Conservation (phyloP, 2,888 invertebrate species). For the Apomyelois bistriatella region DNA sequence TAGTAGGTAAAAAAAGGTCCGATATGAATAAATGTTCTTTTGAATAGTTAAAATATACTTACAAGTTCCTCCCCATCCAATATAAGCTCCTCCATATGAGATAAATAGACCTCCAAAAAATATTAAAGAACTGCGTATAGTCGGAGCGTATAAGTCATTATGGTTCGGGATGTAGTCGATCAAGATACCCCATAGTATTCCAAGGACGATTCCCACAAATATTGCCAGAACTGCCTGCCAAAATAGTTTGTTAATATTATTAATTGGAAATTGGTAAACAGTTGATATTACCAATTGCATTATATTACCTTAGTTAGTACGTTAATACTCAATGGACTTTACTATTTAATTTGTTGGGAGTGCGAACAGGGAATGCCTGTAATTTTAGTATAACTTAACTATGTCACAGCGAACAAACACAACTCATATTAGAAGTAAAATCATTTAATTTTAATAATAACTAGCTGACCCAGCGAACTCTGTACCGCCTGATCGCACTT, state of each 20-base stretch:
- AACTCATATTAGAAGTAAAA: no score
- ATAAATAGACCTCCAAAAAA: slow-evolving; percentile 58
- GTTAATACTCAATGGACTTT: no score
- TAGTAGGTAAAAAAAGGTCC: no score
- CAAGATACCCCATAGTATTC: slow-evolving; percentile 62
- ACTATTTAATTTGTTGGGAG: no score
- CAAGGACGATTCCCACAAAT: slow-evolving; percentile 57
- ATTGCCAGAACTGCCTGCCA: slow-evolving; percentile 61
- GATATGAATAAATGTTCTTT: no score
- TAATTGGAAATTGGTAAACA: slow-evolving; percentile 9
- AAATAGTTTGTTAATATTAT: slow-evolving; percentile 26
- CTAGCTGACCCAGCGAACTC: no score
- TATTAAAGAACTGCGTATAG: slow-evolving; percentile 61
- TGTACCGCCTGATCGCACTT: no score
- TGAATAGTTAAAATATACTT: slow-evolving; percentile 38
- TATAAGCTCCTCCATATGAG: slow-evolving; percentile 51
- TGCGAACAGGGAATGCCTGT: no score
- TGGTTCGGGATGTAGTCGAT: slow-evolving; percentile 63
- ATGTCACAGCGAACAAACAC: no score
- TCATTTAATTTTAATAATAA: no score
- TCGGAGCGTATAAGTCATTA: slow-evolving; percentile 58
- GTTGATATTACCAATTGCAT: slow-evolving; percentile 1
- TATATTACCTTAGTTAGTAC: no score
- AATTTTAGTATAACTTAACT: no score
- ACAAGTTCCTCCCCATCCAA: slow-evolving; percentile 72